Evolutionary conservation across 2,797 vertebrate genomes (phyloP), one percentile per base, ranked within the genome.

Genomic region (Catostomus latipinnis): DNA sequence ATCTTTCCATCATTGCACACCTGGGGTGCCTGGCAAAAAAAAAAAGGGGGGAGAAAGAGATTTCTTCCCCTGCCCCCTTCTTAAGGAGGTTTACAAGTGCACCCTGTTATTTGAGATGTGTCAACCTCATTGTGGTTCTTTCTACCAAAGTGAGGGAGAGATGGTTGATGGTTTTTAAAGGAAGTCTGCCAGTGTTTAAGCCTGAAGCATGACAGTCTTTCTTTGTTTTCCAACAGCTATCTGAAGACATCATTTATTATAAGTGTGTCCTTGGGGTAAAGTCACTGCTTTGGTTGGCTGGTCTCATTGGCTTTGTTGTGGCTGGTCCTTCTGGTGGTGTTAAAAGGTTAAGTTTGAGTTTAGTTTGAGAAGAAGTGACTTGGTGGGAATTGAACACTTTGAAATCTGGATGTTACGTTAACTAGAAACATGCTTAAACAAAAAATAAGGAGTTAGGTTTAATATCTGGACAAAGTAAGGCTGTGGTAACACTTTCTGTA

Each of bases 81-180:
- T 81, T 63, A 65, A 66, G 52, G 34, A 3, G 34, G 60, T 83
- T 84, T 84, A 71, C 52, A 71, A 76, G 81, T 69, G 61, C 34
- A 78, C 81, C 62, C 67, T 76, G 82, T 74, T 66, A 88, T 82
- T 76, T 75, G 81, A 87, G 78, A 82, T 84, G 79, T 76, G 58
- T 80, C 77, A 58, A 34, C 58, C 14, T 76, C 13, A 79, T 57
- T 79, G 68, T 81, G 79, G 83, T 76, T 74, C 70, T 71, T 71
- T 80, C 63, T 61, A 63, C 60, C 58, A 53, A 74, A 80, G 81
- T 12, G 50, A 53, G 34, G 10, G 46, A 12, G 56, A 71, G 67
- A 71, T 34, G 67, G 53, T 46, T 76, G 63, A 71, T 66, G 56
- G 67, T 61, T 69, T 80, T 65, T 74, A 73, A 68, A 79, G 66